Percentiles rank a stretch among this genome's conserved stretches.
phyloP scores from a whole-genome alignment of 53 echinoderm and acorn worm species.

The Antedon mediterranea region DNA sequence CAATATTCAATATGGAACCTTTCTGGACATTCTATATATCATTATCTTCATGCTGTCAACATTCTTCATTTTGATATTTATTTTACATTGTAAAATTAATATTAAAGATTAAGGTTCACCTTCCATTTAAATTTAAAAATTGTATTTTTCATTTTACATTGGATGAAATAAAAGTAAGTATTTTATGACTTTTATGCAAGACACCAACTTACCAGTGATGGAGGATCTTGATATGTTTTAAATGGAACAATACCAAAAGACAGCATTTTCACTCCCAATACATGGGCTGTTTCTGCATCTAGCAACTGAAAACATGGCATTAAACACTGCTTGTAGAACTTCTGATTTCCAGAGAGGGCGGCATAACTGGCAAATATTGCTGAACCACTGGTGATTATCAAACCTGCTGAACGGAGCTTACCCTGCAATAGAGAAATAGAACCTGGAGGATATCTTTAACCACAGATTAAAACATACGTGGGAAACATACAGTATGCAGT shows the following conservation, averaged over 20 bases:
- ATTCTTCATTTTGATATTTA: too few relatives aligned
- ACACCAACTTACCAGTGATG: constrained; percentile 38
- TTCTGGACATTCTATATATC: too few relatives aligned
- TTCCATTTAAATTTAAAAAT: too few relatives aligned
- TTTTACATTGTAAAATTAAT: too few relatives aligned
- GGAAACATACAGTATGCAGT: too few relatives aligned
- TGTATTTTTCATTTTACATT: too few relatives aligned
- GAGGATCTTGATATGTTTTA: constrained; percentile 47
- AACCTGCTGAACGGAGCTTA: constrained; percentile 24
- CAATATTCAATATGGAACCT: too few relatives aligned
- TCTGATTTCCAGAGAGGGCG: constrained; percentile 62
- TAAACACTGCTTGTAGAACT: constrained; percentile 68
- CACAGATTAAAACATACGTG: too few relatives aligned
- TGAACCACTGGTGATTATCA: constrained; percentile 42
- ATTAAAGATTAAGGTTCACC: too few relatives aligned
- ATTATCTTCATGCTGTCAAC: too few relatives aligned
- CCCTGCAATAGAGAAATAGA: constrained; percentile 14
- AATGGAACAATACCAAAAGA: constrained; percentile 69
- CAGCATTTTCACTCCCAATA: constrained; percentile 60
- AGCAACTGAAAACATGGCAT: constrained; percentile 60
- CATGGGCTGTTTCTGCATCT: constrained; percentile 62
- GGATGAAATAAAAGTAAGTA: too few relatives aligned
- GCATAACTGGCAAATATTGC: constrained; percentile 39
- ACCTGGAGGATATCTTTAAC: too few relatives aligned
- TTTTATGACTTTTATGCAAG: not conserved